phyloP scores from a whole-genome alignment of 1,140 invertebrate species.

The Hyles euphorbiae region DNA sequence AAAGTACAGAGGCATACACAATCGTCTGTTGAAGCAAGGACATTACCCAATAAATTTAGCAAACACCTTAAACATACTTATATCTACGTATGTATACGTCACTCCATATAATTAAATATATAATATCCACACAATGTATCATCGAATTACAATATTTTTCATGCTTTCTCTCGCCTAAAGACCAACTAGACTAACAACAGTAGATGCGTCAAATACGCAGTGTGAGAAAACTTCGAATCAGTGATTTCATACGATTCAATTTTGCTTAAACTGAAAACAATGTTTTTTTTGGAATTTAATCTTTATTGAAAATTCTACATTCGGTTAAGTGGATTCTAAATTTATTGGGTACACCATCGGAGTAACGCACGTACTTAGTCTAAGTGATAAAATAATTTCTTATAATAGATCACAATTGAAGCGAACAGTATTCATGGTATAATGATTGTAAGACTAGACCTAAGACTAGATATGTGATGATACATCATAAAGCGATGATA shows the following conservation, averaged over 20 bases:
- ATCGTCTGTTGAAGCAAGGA: constrained; percentile 26
- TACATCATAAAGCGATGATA: constrained; percentile 11
- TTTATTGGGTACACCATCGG: constrained; percentile 66
- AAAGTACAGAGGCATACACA: constrained; percentile 41
- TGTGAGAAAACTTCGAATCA: constrained; percentile 56
- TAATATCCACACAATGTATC: constrained; percentile 12
- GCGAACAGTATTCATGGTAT: background rate
- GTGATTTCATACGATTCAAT: constrained; percentile 67
- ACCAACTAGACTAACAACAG: constrained; percentile 55
- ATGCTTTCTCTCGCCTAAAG: constrained; percentile 63
- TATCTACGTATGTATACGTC: constrained; percentile 39
- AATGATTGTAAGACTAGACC: background rate
- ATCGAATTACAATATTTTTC: constrained; percentile 18
- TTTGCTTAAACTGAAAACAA: constrained; percentile 63
- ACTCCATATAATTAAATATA: constrained; percentile 41
- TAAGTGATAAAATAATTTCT: constrained; percentile 14
- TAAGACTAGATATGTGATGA: constrained; percentile 15
- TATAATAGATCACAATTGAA: too few relatives aligned
- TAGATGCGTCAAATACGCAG: constrained; percentile 33
- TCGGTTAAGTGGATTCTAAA: constrained; percentile 62
- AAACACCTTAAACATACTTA: constrained; percentile 57
- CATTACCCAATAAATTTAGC: constrained; percentile 75
- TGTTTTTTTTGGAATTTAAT: constrained; percentile 29
- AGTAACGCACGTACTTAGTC: constrained; percentile 35
- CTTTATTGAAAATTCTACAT: constrained; percentile 55